These are phyloP conservation scores for Hydropsyche tenuis DNA, from an alignment of 1,140 invertebrate species.

Conservation along the genomic window DNA sequence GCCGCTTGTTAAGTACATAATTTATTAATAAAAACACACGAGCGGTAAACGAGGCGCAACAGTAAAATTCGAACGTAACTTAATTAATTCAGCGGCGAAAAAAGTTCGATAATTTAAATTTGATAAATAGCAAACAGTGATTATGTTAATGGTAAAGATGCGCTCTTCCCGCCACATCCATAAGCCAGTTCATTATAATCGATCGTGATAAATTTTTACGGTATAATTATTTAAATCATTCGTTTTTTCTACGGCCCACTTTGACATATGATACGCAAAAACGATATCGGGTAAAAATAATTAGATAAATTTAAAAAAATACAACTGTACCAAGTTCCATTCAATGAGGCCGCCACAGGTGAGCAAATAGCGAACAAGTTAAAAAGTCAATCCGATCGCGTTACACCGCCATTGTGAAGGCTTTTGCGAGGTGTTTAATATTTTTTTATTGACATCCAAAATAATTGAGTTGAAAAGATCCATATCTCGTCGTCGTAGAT, in stretches of 20 bases:
- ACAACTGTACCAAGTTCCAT: neutral
- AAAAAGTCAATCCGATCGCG: conserved; percentile 29
- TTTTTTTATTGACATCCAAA: conserved; percentile 17
- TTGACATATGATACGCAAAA: too few species aligned
- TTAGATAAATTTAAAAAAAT: neutral
- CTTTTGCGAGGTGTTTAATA: neutral
- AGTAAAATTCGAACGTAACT: conserved; percentile 14
- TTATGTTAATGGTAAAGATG: neutral
- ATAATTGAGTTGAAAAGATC: conserved; percentile 36
- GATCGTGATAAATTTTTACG: too few species aligned
- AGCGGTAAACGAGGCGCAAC: neutral
- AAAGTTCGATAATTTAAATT: neutral
- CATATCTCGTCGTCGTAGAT: conserved; percentile 28
- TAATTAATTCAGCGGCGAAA: neutral
- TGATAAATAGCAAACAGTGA: neutral
- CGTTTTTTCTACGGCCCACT: too few species aligned
- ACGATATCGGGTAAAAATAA: too few species aligned
- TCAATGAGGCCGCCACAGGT: neutral
- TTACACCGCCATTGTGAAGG: conserved; percentile 9
- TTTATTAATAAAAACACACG: conserved; percentile 6
- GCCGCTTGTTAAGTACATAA: conserved; percentile 4
- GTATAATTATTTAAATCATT: too few species aligned
- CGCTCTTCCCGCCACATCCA: neutral
- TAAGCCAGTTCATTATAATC: too few species aligned
- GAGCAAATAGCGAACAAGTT: neutral